These are phyloP conservation scores for Leptopilina clavipes DNA, from an alignment of 1,140 invertebrate species.

Conservation along the genomic window DNA sequence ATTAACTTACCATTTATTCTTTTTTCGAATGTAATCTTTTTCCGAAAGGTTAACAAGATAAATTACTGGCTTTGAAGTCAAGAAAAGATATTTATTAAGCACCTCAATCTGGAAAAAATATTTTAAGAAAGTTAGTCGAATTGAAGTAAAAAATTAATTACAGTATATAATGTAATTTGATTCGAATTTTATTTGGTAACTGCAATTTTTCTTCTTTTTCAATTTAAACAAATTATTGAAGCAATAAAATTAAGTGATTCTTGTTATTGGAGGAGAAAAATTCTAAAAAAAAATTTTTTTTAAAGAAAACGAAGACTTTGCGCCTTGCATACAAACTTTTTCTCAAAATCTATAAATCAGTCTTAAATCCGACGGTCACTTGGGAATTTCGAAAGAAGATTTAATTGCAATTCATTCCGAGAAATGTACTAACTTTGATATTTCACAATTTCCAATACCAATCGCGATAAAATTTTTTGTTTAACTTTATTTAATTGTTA, in stretches of 20 bases:
- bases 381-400: neutral
- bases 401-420: constrained; percentile 6
- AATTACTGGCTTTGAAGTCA: constrained; percentile 98
- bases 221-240: neutral
- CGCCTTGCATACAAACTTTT: neutral
- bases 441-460: neutral
- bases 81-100: constrained; percentile 96
- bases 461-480: constrained; percentile 10
- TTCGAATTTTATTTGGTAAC: too few species aligned
- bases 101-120: constrained; percentile 90
- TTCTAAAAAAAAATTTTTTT: neutral
- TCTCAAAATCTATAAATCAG: constrained; percentile 1
- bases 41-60: constrained; percentile 98
- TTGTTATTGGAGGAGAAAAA: neutral
- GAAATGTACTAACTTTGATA: neutral
- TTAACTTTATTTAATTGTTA: too few species aligned
- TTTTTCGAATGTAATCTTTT: constrained; percentile 98
- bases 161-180: too few species aligned
- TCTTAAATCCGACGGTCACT: neutral
- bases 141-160: neutral
- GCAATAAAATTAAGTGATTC: neutral
- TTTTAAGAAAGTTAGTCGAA: constrained; percentile 38
- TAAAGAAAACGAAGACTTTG: neutral
- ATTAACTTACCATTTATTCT: constrained; percentile 93
- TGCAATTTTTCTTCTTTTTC: too few species aligned